These are phyloP conservation scores for Iphiclides podalirius DNA, from an alignment of 2,888 invertebrate species.

Conservation along the genomic window DNA sequence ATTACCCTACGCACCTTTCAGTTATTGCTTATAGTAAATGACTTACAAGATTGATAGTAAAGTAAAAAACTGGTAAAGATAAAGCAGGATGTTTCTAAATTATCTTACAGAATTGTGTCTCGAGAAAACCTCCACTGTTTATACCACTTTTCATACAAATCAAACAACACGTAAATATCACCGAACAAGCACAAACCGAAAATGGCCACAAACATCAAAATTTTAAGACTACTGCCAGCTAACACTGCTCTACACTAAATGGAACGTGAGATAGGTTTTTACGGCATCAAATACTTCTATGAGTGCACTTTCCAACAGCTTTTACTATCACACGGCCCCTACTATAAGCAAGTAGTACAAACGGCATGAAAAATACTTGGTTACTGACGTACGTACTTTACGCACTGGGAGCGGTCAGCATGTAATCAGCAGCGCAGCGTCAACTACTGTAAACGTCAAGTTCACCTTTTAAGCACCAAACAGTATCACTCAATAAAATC, in stretches of 20 bases:
- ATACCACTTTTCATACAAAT: conserved; percentile 41
- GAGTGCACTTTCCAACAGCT: conserved; percentile 78
- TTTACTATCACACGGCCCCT: conserved; percentile 72
- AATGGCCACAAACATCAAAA: conserved; percentile 71
- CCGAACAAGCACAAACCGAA: conserved; percentile 63
- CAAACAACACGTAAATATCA: conserved; percentile 57
- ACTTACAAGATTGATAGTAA: background rate
- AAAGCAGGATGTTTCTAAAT: background rate
- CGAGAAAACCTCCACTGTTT: conserved; percentile 37
- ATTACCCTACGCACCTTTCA: no score
- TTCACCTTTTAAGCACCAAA: conserved; percentile 54
- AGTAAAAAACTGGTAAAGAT: background rate
- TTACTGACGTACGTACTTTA: conserved; percentile 73
- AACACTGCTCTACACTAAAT: conserved; percentile 50
- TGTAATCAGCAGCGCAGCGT: conserved; percentile 53
- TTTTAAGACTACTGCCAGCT: conserved; percentile 55
- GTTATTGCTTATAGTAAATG: background rate
- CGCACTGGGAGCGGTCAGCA: conserved; percentile 76
- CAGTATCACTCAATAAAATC: conserved; percentile 57
- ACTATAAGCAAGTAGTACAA: conserved; percentile 72
- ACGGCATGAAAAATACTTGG: conserved; percentile 74
- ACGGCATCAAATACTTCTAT: conserved; percentile 63
- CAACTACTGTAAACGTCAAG: conserved; percentile 38
- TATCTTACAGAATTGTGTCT: conserved; percentile 33
- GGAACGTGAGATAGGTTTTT: conserved; percentile 72